Evolutionary conservation across 2,888 invertebrate genomes (phyloP), one percentile per base, ranked within the genome.

Genomic region (Pseudolycoriella hygida): DNA sequence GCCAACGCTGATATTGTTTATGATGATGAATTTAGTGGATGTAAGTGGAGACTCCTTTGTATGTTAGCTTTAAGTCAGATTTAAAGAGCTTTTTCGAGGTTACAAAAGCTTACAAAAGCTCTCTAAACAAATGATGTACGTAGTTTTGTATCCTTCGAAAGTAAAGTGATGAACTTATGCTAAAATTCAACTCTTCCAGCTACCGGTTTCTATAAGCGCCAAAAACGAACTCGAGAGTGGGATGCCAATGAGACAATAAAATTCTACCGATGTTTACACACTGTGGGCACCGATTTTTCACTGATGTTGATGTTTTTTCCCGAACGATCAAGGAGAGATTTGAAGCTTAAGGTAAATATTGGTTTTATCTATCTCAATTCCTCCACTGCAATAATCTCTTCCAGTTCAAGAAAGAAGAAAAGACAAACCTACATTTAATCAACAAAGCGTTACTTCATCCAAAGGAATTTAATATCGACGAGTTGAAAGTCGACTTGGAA

Each of bases 241-340:
- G 65, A 67, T 8, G 70, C 75, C 31, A 70, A 72, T 48, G 90
- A 93, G 58, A 93, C 92, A 0, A 68, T 86, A n/a, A 79, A 82
- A 52, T 94, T 94, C 66, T 96, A 92, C 66, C 76, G 83, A 55
- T 90, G 90, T 1, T 66, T 96, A 10, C 88, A 85, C 53, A 80
- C 81, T 8, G 73, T 93, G 43, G 94, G 94, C 0, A 90, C 93
- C 0, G 94, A 96, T 68, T 96, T 96, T 64, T 77, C 86, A 4
- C 66, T 92, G 44, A 93, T 96, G 87, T 72, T 78, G 48, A 73
- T 77, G 43, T 66, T 88, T 38, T 92, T 93, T 66, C 81, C 87
- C 0, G 75, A 76, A 38, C 71, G 93, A 48, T 77, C 75, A 0
- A 67, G 94, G 12, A 67, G 76, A 45, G 92, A 94, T 55, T 67